Conservation (phyloP, 2,797 vertebrate genomes). For the Falco novaeseelandiae region DNA sequence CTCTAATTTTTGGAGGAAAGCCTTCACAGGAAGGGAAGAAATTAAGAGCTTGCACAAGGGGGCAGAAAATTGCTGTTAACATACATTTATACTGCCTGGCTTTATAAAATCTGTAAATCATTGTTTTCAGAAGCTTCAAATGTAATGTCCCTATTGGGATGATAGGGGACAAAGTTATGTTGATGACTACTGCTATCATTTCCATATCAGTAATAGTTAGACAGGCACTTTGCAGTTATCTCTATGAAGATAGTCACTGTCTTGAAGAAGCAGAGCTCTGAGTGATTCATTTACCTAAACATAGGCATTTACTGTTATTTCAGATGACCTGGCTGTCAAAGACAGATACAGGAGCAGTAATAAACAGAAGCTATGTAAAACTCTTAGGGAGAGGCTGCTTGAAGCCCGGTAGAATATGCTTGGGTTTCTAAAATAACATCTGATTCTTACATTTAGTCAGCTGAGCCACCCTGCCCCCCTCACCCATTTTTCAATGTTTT, state of each 20-base stretch:
- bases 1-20: not conserved
- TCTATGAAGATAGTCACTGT: not conserved
- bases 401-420: not conserved
- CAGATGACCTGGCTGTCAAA: not conserved
- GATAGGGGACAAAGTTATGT: not conserved
- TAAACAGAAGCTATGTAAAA: not conserved
- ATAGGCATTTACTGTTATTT: not conserved
- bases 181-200: not conserved
- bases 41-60: not conserved
- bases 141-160: not conserved
- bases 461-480: fast-evolving
- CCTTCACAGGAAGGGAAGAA: not conserved
- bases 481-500: not conserved
- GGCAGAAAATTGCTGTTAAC: not conserved
- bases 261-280: not conserved
- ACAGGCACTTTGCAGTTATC: not conserved
- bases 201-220: not conserved
- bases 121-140: not conserved
- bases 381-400: not conserved
- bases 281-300: not conserved
- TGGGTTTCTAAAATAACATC: not conserved
- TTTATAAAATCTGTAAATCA: not conserved
- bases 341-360: fast-evolving
- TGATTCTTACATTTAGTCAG: not conserved
- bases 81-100: not conserved